Evolutionary conservation across 2,113 vertebrate genomes (phyloP).

Genomic region (Lates calcarifer): DNA sequence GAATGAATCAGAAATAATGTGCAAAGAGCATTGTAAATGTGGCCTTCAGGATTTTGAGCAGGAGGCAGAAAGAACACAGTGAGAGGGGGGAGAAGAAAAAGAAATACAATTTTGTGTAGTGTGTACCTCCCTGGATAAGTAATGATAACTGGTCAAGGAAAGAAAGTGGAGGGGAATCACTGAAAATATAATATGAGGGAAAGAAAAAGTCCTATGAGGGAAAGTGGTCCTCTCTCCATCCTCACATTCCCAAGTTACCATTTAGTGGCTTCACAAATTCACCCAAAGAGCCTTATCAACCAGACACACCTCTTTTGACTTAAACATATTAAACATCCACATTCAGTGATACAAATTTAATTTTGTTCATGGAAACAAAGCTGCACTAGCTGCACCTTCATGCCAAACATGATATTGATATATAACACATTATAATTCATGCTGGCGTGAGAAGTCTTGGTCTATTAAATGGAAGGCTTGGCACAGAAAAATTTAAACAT

Average conservation of each 20-base stretch:
- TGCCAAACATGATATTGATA: neutral
- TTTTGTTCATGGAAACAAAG: neutral
- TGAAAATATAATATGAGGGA: constrained; percentile 26
- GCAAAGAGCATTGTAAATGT: constrained; percentile 8
- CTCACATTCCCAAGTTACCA: neutral
- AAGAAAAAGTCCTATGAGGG: neutral
- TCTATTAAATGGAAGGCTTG: constrained; percentile 5
- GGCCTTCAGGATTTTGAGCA: constrained; percentile 34
- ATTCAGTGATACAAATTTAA: constrained; percentile 11
- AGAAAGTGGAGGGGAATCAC: constrained; percentile 12
- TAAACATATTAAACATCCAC: constrained; percentile 13
- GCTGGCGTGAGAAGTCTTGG: constrained; percentile 6
- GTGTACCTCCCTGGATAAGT: constrained; percentile 20
- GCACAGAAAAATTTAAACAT: neutral
- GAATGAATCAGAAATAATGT: neutral
- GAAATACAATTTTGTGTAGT: constrained; percentile 43
- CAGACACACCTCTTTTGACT: neutral
- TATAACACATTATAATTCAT: constrained; percentile 11
- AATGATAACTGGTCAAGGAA: constrained; percentile 44
- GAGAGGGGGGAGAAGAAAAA: neutral
- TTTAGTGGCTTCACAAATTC: constrained; percentile 24
- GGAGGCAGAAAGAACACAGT: constrained; percentile 10
- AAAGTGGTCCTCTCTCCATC: neutral
- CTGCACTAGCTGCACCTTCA: neutral
- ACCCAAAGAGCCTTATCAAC: constrained; percentile 12